Base-by-base conservation (phyloP, 1,140 invertebrate genomes). In the Copidosoma floridanum region DNA sequence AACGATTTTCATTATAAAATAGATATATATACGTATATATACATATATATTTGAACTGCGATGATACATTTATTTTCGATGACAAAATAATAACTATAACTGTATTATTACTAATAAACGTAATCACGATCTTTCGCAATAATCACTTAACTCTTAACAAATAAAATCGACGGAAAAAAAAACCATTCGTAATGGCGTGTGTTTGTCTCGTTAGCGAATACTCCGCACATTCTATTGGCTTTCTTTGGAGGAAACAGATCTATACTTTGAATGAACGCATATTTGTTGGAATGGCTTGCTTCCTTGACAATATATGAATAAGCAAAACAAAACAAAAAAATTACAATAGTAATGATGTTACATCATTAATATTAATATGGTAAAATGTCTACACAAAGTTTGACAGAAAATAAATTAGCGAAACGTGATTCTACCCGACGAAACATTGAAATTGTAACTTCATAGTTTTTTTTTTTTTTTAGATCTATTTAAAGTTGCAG, bases 21-120 rank as follows among this genome's bases (percentile, higher is more conserved):
- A 41, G 24, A 32, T 65, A 68, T 44, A 62, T 75, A 75, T 76
- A 75, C n/a, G n/a, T n/a, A 77, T 74, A 77, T 75, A 77, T 68
- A 75, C 70, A 74, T 68, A 68, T 72, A 74, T 71, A 69, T 75
- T 75, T 72, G 71, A 76, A 76, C 68, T 75, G 70, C 47, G 43
- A 47, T 71, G 68, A 70, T 75, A 77, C 73, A 74, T 60, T 71
- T 51, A 71, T 72, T 54, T 72, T 68, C 65, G 54, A 38, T 63
- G n/a, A 40, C 54, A 38, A 52, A 62, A 66, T 64, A 66, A 58
- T 63, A 66, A 60, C 62, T 32, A 41, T 27, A 37, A 58, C 32
- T 27, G 61, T 66, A 62, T 26, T 63, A 62, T 35, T 61, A 61
- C 44, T 50, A 64, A 41, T 65, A 57, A 48, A 65, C 26, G 27